A percentile compares a stretch with the other conserved stretches of the same genome.
phyloP scores from a whole-genome alignment of 2,797 vertebrate genomes.

The Sphaeramia orbicularis region DNA sequence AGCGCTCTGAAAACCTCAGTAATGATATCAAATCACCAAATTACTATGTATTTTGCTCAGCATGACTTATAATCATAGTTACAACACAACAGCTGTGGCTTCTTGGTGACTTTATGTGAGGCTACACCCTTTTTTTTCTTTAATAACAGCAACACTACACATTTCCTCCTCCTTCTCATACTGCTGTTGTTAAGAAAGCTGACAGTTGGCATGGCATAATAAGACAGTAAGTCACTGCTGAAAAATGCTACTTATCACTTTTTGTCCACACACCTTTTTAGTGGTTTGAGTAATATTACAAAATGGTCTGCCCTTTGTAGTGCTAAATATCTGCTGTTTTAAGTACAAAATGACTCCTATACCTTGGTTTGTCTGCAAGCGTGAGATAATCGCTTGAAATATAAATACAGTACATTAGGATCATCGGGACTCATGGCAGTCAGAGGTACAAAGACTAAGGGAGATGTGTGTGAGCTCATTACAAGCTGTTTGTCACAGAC shows the following conservation, averaged over 20 bases:
- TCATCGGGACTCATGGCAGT: not conserved
- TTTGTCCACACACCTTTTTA: not conserved
- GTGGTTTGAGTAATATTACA: not conserved
- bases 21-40: conserved; percentile 64
- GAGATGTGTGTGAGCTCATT: conserved; percentile 5
- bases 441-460: not conserved
- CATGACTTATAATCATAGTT: conserved; percentile 61
- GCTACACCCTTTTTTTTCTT: conserved; percentile 48
- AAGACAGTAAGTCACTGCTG: not conserved
- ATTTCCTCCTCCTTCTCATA: conserved; percentile 10
- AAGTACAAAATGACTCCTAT: conserved; percentile 4
- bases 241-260: not conserved
- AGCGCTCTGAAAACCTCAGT: conserved; percentile 31
- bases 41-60: conserved; percentile 47
- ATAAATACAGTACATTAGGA: not conserved
- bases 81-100: conserved; percentile 53
- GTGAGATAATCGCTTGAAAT: not conserved
- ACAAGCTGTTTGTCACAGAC: conserved; percentile 21
- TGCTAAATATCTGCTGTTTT: not conserved
- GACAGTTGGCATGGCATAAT: conserved; percentile 6
- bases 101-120: conserved; percentile 45
- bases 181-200: conserved; percentile 19
- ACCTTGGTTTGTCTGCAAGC: not conserved
- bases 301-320: not conserved
- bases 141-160: conserved; percentile 53